Evolutionary conservation across 2,888 invertebrate species (phyloP), one percentile per base, ranked within the genome.

Genomic region (Melieria crassipennis): DNA sequence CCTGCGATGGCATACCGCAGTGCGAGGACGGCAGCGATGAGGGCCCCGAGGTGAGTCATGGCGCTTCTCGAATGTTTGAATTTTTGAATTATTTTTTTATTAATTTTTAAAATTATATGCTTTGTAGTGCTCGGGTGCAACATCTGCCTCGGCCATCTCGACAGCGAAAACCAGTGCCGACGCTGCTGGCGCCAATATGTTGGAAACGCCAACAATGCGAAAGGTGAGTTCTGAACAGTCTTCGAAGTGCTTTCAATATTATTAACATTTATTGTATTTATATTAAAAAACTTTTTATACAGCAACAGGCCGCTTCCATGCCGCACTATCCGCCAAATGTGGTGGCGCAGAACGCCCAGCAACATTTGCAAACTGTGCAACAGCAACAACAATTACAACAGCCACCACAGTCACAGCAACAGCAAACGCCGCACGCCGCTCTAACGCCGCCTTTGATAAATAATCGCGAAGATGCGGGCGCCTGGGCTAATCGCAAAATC

Each of bases 11-110:
- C 66, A 94, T 98, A 79, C 92, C 95, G 45, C 96, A 97, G 87
- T 96, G 95, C 87, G 90, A 93, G 3, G 97, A 97, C 88, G 95
- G 93, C 76, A 96, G 95, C 83, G 97, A 97, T 86, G 97, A 97
- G 88, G 94, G 93, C 65, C 91, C 93, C 46, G 95, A 95, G 87
- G 89, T 96, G 63, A 77, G 79, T 79, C 7, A 13, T 10, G 6
- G 4, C 11, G 47, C 50, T 50, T 50, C 1, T 9, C 3, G 45
- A 30, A 43, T 45, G 7, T 61, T 9, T 30, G 30, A 16, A 43
- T 10, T 45, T 63, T 52, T 7, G 5, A 43, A 9, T 9, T 46
- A 45, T 61, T 43, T 7, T 47, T n/a, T n/a, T 58, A 7, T 5
- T n/a, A 43, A 9, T 10, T 30, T 50, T 62, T 52, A 42, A 52